Conservation (phyloP, 2,113 vertebrate species). For the Eublepharis macularius region DNA sequence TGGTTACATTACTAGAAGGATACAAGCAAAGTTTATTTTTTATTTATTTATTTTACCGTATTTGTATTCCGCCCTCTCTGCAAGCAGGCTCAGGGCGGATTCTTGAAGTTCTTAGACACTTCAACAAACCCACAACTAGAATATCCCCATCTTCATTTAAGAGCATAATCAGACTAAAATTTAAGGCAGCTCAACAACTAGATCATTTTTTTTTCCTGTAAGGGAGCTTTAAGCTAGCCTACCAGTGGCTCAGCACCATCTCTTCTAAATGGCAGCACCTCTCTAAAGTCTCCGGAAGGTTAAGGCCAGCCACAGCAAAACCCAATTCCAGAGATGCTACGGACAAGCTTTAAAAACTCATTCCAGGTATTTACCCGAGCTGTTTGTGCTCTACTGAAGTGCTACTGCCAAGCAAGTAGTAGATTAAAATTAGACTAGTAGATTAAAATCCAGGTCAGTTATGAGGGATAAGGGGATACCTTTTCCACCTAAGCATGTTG, state of each 20-base stretch:
- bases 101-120: not conserved
- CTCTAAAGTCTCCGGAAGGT: too few species aligned
- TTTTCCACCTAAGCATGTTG: not conserved
- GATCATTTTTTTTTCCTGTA: not conserved
- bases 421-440: not conserved
- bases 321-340: not conserved
- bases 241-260: too few species aligned
- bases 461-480: not conserved
- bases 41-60: too few species aligned
- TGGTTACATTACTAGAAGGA: slow-evolving; percentile 61
- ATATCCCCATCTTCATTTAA: not conserved
- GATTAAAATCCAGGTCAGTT: not conserved
- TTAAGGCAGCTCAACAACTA: not conserved
- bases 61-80: too few species aligned
- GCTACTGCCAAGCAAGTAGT: not conserved
- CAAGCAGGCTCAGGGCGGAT: too few species aligned
- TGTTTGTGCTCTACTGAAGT: not conserved
- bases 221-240: too few species aligned
- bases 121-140: not conserved
- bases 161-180: not conserved
- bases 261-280: too few species aligned
- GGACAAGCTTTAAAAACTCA: not conserved
- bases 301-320: not conserved
- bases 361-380: not conserved
- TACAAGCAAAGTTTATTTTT: not conserved